Evolutionary conservation across 2,113 vertebrate genomes (phyloP), one percentile per base, ranked within the genome.

Genomic region (Rhadina sibilatrix): DNA sequence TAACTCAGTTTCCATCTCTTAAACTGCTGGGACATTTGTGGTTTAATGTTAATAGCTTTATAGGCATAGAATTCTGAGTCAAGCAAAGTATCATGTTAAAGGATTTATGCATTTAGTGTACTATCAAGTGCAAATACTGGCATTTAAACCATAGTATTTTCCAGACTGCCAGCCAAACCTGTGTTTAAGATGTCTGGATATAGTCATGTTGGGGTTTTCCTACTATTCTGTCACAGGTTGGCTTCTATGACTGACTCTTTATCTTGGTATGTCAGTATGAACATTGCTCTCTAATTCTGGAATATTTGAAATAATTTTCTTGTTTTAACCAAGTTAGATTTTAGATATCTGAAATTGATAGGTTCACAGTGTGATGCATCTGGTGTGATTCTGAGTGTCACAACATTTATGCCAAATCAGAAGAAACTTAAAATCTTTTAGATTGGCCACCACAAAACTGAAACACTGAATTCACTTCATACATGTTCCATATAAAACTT

Each of bases 1-100:
- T 94, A 94, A 92, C 56, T 96, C 83, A 91, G 87, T 97, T 97
- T 97, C 92, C 91, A 70, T 93, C 96, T 92, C 92, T 69, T 94
- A 86, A 95, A 88, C 82, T 91, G 60, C 92, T 92, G 80, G 40
- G 35, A 94, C 81, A 71, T 96, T 93, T 97, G 92, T 97, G 63
- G 37, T 97, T 96, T 97, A 95, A 79, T 42, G 40, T 91, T 95
- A 95, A 88, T 96, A 94, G 95, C 93, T 95, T 94, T 89, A 95
- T 79, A 72, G 89, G 87, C 87, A 83, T 81, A 95, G 80, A 96
- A 95, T 93, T 96, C 92, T 97, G 94, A 97, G 93, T 97, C 63
- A 72, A 94, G 80, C 53, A 94, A 93, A 93, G 87, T 95, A 91
- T 96, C 76, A 42, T 74, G 86, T 97, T 97, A 93, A 97, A 96